A percentile compares a stretch with the other conserved stretches of the same genome.
Evolutionary conservation across 2,113 vertebrate genomes (phyloP).

Genomic region (Serinus canaria): DNA sequence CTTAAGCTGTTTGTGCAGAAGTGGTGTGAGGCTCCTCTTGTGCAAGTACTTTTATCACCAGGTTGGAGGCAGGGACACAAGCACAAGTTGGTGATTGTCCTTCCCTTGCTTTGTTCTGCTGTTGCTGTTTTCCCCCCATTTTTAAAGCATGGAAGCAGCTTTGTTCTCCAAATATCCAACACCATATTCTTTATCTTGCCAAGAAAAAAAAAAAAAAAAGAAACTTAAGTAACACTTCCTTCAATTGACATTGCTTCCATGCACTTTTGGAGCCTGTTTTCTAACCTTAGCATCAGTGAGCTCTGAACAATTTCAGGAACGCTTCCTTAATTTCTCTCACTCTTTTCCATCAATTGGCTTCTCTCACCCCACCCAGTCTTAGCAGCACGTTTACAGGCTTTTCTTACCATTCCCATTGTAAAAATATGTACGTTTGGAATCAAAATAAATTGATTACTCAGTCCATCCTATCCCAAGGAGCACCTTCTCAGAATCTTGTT

Average conservation of each 20-base stretch:
- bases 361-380: background rate
- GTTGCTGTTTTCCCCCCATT: background rate
- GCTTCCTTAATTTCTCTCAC: background rate
- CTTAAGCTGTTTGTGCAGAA: background rate
- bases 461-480: background rate
- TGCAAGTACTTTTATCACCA: background rate
- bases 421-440: background rate
- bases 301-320: background rate
- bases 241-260: background rate
- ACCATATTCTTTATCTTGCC: background rate
- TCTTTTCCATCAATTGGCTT: background rate
- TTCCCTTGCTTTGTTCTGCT: background rate
- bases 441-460: background rate
- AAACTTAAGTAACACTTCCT: background rate
- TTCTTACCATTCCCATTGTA: background rate
- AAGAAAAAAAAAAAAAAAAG: background rate
- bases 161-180: background rate
- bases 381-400: background rate
- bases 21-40: background rate
- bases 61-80: background rate
- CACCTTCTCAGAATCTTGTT: background rate
- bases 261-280: background rate
- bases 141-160: background rate
- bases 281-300: background rate
- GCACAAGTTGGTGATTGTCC: background rate